Conservation (phyloP, 2,797 vertebrate genomes). For the Cyclura pinguis region DNA sequence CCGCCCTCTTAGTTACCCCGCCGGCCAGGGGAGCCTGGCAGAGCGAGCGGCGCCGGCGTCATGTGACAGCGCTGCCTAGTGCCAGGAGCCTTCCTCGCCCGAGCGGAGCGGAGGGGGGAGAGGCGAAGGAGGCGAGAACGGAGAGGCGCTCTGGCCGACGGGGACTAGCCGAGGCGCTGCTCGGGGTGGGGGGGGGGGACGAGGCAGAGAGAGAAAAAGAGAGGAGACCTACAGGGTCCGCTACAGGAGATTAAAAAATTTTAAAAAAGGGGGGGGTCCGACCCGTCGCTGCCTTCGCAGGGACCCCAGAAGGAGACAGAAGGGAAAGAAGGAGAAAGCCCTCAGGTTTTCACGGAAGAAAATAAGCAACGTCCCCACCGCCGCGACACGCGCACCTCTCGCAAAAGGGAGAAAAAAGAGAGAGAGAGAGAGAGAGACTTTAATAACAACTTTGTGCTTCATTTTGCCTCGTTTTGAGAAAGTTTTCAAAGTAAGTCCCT, state of each 20-base stretch:
- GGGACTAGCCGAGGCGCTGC: too few relatives aligned
- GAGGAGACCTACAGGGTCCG: too few relatives aligned
- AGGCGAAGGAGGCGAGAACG: not conserved
- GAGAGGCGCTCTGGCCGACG: too few relatives aligned
- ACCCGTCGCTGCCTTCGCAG: too few relatives aligned
- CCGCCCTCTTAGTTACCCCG: constrained; percentile 78
- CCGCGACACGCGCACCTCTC: too few relatives aligned
- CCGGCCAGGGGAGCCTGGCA: constrained; percentile 79
- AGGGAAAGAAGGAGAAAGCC: not conserved
- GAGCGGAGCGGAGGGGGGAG: not conserved
- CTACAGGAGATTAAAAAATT: too few relatives aligned
- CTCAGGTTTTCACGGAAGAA: too few relatives aligned
- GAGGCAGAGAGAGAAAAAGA: not conserved
- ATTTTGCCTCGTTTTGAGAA: not conserved
- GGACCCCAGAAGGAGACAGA: not conserved
- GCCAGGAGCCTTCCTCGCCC: constrained; percentile 73
- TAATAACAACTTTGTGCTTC: too few relatives aligned
- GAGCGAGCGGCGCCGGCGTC: constrained; percentile 80
- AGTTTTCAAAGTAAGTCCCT: not conserved
- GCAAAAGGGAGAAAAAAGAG: too few relatives aligned
- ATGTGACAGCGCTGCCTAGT: constrained; percentile 80
- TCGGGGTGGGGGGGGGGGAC: not conserved
- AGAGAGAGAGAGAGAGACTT: too few relatives aligned
- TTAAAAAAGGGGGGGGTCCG: too few relatives aligned
- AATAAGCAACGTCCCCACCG: too few relatives aligned